phyloP scores from a whole-genome alignment of 1,140 invertebrate genomes.

The Schlechtendalia chinensis region DNA sequence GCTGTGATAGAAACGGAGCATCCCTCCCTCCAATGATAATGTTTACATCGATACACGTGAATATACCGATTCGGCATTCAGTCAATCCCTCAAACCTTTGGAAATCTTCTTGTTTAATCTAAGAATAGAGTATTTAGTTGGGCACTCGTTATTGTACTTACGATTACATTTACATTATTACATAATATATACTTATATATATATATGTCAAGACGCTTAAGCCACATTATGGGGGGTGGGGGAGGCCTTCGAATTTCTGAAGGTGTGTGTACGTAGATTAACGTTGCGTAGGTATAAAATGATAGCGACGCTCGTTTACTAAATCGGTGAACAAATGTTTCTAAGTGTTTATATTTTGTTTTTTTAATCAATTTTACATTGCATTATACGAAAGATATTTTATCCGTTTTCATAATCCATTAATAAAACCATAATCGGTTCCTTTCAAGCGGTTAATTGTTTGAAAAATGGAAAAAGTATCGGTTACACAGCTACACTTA shows the following conservation, averaged over 20 bases:
- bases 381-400: not conserved
- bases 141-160: slow-evolving; percentile 49
- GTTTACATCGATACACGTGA: slow-evolving; percentile 13
- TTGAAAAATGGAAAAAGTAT: not conserved
- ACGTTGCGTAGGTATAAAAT: slow-evolving; percentile 26
- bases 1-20: slow-evolving; percentile 32
- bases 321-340: slow-evolving; percentile 17
- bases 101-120: slow-evolving; percentile 8
- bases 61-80: not conserved
- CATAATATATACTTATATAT: not conserved
- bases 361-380: slow-evolving; percentile 19
- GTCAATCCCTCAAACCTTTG: not conserved
- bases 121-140: slow-evolving; percentile 13
- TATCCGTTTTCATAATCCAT: not conserved
- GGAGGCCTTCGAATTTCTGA: not conserved
- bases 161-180: slow-evolving; percentile 24
- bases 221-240: slow-evolving; percentile 22
- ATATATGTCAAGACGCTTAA: slow-evolving; percentile 38
- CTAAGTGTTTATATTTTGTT: slow-evolving; percentile 21
- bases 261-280: slow-evolving; percentile 21
- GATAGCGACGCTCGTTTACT: not conserved
- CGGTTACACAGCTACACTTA: not conserved
- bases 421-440: not conserved
- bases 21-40: slow-evolving; percentile 31
- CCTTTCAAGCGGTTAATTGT: not conserved